Percentiles rank a stretch among this genome's conserved stretches.
These are phyloP conservation scores for Mallotus villosus DNA, from an alignment of 2,797 vertebrate species.

Conservation along the genomic window DNA sequence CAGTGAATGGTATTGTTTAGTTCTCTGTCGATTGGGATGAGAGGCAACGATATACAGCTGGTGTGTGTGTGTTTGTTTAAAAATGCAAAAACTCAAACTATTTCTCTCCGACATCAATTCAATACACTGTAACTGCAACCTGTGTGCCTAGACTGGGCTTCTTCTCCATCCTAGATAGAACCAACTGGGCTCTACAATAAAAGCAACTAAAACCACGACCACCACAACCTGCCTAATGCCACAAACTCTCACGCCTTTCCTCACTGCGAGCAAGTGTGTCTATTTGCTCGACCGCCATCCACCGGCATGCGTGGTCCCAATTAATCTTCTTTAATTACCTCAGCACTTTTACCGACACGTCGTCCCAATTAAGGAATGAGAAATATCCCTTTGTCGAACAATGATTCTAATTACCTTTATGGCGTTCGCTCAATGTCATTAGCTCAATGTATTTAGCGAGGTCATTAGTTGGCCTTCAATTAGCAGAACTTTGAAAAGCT, in stretches of 20 bases:
- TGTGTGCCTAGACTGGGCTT: too few relatives aligned
- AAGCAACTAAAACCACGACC: too few relatives aligned
- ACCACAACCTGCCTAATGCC: neutral
- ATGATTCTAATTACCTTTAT: constrained; percentile 36
- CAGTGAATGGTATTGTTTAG: constrained; percentile 30
- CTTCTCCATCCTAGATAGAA: too few relatives aligned
- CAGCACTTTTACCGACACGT: constrained; percentile 62
- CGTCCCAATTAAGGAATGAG: constrained; percentile 55
- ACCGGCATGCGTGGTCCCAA: constrained; percentile 50
- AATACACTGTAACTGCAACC: neutral
- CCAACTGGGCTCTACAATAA: too few relatives aligned
- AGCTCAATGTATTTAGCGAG: constrained; percentile 54
- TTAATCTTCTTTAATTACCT: constrained; percentile 70
- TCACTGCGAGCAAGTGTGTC: constrained; percentile 55
- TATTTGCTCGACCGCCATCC: constrained; percentile 56
- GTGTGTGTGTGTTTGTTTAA: constrained; percentile 22
- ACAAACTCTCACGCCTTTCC: constrained; percentile 42
- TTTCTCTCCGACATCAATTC: neutral
- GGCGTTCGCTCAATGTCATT: constrained; percentile 32
- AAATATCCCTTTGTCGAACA: constrained; percentile 53
- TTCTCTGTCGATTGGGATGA: constrained; percentile 53
- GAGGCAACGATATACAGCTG: constrained; percentile 12
- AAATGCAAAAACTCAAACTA: neutral
- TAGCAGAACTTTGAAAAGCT: too few relatives aligned
- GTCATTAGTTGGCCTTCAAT: constrained; percentile 39